These are phyloP conservation scores for Rhinatrema bivittatum DNA, from an alignment of 2,797 vertebrate genomes.

Conservation along the genomic window DNA sequence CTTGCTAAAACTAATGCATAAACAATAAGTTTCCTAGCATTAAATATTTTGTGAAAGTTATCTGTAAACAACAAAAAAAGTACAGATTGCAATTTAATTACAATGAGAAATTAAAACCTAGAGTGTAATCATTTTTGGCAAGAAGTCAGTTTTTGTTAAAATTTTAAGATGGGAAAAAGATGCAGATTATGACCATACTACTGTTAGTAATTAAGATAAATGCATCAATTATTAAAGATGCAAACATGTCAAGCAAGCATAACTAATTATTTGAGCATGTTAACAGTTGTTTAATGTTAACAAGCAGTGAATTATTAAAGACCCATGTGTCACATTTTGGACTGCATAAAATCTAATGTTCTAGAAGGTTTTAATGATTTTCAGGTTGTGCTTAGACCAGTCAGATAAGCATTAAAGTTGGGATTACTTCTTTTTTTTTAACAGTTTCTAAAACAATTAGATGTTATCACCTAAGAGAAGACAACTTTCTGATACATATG, in stretches of 20 bases:
- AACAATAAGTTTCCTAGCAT: no score
- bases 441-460: conserved; percentile 55
- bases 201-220: conserved; percentile 99
- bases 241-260: conserved; percentile 99
- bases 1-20: no score
- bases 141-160: conserved; percentile 76
- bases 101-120: conserved; percentile 94
- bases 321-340: conserved; percentile 79
- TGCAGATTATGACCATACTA: conserved; percentile 81
- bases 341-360: conserved; percentile 79
- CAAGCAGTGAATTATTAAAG: conserved; percentile 98
- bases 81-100: conserved; percentile 86
- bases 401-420: conserved; percentile 52
- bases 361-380: conserved; percentile 56
- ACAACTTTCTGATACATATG: conserved; percentile 31
- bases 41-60: conserved; percentile 62
- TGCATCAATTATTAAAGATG: conserved; percentile 99
- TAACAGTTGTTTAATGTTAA: conserved; percentile 99
- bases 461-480: conserved; percentile 33
- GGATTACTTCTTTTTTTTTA: conserved; percentile 53
- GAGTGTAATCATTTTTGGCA: conserved; percentile 86
- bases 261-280: conserved; percentile 99
- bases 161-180: conserved; percentile 79
- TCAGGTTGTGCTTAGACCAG: conserved; percentile 58
- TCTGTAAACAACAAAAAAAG: conserved; percentile 67